These are phyloP conservation scores for Drosophila nigritarsus DNA, from an alignment of 2,888 invertebrate genomes.

Conservation along the genomic window DNA sequence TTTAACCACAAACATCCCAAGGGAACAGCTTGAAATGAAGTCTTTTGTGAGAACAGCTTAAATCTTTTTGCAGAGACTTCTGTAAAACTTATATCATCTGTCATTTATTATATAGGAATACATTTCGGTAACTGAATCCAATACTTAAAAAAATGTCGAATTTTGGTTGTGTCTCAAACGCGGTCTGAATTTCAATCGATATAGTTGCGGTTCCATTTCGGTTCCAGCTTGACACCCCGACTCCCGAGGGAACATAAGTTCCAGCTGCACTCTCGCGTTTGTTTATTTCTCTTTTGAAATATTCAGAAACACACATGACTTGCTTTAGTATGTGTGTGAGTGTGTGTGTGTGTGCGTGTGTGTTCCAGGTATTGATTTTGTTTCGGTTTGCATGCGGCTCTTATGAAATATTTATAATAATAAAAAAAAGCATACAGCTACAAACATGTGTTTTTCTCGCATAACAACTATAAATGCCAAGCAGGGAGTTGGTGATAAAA, in stretches of 20 bases:
- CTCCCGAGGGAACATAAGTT: neutral
- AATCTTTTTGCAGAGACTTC: neutral
- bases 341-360: slow-evolving; percentile 1
- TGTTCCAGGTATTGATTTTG: slow-evolving; percentile 73
- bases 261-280: neutral
- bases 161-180: neutral
- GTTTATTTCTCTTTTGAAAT: slow-evolving; percentile 43
- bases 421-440: slow-evolving; percentile 52
- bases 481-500: neutral
- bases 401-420: slow-evolving; percentile 74
- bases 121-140: neutral
- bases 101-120: neutral
- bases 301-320: slow-evolving; percentile 35
- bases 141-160: neutral
- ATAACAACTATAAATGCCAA: slow-evolving; percentile 12
- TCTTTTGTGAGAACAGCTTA: neutral
- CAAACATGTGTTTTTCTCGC: slow-evolving; percentile 55
- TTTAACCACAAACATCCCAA: neutral
- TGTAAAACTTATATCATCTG: neutral
- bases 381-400: slow-evolving; percentile 68
- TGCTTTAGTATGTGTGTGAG: neutral
- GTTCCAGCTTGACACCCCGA: neutral
- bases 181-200: neutral
- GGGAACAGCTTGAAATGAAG: neutral
- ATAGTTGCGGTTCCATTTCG: neutral